Evolutionary conservation across 2,797 vertebrate genomes (phyloP), one percentile per base, ranked within the genome.

Genomic region (Halcyon smyrnensis): DNA sequence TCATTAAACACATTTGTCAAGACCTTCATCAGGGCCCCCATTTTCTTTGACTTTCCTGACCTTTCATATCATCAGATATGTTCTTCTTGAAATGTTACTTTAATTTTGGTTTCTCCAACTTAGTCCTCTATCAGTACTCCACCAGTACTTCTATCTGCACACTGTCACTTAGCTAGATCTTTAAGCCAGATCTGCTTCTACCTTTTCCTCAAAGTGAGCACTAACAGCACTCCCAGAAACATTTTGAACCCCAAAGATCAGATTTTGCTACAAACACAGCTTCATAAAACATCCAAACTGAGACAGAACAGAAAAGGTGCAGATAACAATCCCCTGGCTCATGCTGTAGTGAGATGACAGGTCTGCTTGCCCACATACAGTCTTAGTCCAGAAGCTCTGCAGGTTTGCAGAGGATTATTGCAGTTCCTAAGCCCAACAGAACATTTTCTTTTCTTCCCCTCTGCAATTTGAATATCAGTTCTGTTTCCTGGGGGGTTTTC

Each of bases 311-410:
- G 36, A 65, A 84, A n/a, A 79, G 8, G 12, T n/a, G 27, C 5
- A 76, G 50, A 69, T 30, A 15, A 78, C 65, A 15, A 28, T 13
- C 8, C 21, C 25, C 9, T 12, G 11, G 8, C 15, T 87, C 6
- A 21, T 0, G 2, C 34, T 54, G 46, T 39, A 16, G 3, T 28
- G n/a, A 62, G 12, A 56, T 0, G 0, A 12, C 30, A 34, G 8
- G 21, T 54, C 48, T 7, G 3, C 21, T 59, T 32, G 3, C 28
- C 27, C 3, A 0, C 16, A 18, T 11, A n/a, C 1, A 1, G 19
- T 20, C 21, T 14, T 34, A 45, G 28, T 5, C 4, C 30, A 15
- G 25, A 18, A 70, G 28, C 24, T 70, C 56, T 1, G 0, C 19
- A 73, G 14, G 34, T 76, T 51, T 73, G 32, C 32, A 54, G 21